phyloP scores from a whole-genome alignment of 2,797 vertebrate species.

The Antrozous pallidus region DNA sequence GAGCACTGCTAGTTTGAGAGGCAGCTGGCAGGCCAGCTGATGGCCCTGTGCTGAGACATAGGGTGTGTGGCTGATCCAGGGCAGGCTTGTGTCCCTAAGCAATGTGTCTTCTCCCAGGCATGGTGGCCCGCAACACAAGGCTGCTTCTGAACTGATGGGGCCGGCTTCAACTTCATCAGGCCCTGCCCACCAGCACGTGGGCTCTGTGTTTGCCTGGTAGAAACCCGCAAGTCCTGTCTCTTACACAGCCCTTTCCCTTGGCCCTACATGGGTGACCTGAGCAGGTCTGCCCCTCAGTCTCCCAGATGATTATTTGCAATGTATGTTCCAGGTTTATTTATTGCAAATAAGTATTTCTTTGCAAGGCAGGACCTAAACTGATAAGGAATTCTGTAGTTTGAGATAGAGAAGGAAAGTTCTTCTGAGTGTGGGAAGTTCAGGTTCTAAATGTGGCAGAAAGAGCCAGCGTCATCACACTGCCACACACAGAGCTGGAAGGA shows the following conservation, averaged over 20 bases:
- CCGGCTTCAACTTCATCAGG: neutral
- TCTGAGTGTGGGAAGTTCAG: neutral
- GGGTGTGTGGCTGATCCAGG: neutral
- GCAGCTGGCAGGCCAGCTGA: neutral
- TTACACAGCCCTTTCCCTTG: neutral
- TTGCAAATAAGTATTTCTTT: neutral
- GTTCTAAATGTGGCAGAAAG: neutral
- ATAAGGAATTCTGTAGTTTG: neutral
- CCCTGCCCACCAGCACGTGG: neutral
- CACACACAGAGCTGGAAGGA: neutral
- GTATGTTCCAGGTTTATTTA: neutral
- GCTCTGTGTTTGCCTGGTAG: neutral
- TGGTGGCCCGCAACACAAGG: neutral
- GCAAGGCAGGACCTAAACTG: neutral
- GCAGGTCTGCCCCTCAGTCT: neutral
- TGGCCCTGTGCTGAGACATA: neutral
- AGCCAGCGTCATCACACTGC: neutral
- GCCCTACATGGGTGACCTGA: no score
- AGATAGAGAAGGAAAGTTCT: neutral
- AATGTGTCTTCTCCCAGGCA: neutral
- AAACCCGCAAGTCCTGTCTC: neutral
- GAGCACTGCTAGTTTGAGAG: neutral
- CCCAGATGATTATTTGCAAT: neutral
- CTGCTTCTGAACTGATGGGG: neutral
- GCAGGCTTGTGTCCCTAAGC: neutral